Evolutionary conservation across 2,113 vertebrate genomes (phyloP), one percentile per base, ranked within the genome.

Genomic region (Danionella cerebrum): DNA sequence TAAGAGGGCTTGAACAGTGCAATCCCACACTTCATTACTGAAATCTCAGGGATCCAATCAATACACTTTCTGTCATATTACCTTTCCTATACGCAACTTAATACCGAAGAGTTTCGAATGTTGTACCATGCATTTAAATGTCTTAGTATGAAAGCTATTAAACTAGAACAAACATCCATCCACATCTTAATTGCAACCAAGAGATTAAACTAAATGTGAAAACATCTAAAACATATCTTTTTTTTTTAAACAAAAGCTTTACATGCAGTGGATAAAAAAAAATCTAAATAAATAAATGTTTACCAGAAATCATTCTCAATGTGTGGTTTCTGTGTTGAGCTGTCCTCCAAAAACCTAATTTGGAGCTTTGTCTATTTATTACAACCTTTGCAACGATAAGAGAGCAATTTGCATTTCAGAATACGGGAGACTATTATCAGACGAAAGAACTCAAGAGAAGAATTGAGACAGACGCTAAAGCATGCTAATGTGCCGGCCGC

Each of bases 401-500:
- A 36, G 18, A 14, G 29, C 59, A 63, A 63, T 63, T 63, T 48
- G 59, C 59, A 63, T 63, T 63, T 63, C 11, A 63, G 44, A 48
- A 48, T 63, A 63, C 24, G 35, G 33, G 38, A 55, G 31, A 13
- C 41, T 29, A 44, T 25, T 45, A 52, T 62, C 60, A 54, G 39
- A 47, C 36, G 14, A 25, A 42, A 55, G 44, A 63, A 63, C 53
- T 65, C 53, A n/a, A 52, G 31, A 53, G 67, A 38, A 45, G 66
- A 60, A 57, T 53, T 31, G 13, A 53, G 8, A 59, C 72, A 29
- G 42, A 65, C 44, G 36, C 36, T 7, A n/a, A 44, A 45, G 57
- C 27, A 27, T 62, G 50, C 57, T 60, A 70, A 60, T 69, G 71
- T 55, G 42, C 71, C 62, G 50, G 25, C 24, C 9, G 45, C 59